Conservation (phyloP, 2,888 invertebrate species). For the Philereme transversata region DNA sequence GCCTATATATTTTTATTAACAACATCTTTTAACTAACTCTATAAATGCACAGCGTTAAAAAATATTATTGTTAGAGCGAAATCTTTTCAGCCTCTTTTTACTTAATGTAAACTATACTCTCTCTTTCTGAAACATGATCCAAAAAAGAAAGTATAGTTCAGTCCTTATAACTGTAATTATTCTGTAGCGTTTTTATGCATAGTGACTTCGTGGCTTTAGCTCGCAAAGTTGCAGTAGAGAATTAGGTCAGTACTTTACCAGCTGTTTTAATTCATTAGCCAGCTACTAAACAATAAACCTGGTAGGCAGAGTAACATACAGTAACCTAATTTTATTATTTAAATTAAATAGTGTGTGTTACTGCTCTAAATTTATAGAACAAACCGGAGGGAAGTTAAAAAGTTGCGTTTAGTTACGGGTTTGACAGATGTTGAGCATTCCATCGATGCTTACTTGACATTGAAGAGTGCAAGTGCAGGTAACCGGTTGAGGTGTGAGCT, state of each 20-base stretch:
- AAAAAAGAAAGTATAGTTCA: too few relatives aligned
- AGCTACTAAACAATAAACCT: not conserved
- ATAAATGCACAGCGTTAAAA: not conserved
- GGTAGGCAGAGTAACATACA: too few relatives aligned
- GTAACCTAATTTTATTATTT: too few relatives aligned
- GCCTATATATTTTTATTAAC: not conserved
- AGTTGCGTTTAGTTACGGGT: conserved; percentile 1
- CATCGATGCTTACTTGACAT: conserved; percentile 22
- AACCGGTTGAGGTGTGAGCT: conserved; percentile 9
- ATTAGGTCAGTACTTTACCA: conserved; percentile 14
- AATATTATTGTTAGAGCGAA: conserved; percentile 6
- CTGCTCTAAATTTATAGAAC: conserved; percentile 2
- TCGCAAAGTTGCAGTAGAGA: conserved; percentile 13
- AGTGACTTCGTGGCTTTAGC: conserved; percentile 7
- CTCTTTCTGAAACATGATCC: too few relatives aligned
- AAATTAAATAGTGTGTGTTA: too few relatives aligned
- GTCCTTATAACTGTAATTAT: conserved; percentile 16
- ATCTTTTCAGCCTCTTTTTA: conserved; percentile 17
- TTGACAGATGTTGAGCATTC: not conserved
- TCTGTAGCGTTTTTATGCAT: conserved; percentile 13
- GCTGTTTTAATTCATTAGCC: not conserved
- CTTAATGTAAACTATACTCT: not conserved
- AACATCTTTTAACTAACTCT: conserved; percentile 1
- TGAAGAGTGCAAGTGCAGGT: conserved; percentile 16
- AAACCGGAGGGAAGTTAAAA: not conserved